Base-by-base conservation (phyloP, 2,113 vertebrate species). In the Pachypanchax playfairii region DNA sequence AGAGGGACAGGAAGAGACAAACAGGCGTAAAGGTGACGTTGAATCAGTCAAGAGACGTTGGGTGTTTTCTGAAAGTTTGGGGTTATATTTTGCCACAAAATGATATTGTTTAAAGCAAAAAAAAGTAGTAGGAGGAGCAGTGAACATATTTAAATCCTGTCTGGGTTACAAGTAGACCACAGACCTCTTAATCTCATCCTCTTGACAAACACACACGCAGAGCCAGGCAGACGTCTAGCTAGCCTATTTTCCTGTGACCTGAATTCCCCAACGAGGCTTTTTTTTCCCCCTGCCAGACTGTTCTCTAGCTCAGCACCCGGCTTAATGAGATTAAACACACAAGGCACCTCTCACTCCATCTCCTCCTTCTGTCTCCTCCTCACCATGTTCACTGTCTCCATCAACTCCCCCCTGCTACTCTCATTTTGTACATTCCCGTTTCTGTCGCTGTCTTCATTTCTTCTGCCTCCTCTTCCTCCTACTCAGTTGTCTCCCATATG, bases 201-300 rank as follows among this genome's bases (percentile, higher is more conserved):
- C 87, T 87, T 87, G 81, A 85, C 82, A 88, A 82, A 87, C 79
- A 88, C 62, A 81, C 79, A 86, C 80, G 70, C 77, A 68, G 73
- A 77, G 78, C 83, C 72, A 77, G 84, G 85, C 90, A 90, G 89
- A 90, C 84, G 85, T 91, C 89, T 91, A 83, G 87, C 87, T 90
- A 87, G 84, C 87, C 85, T 89, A 91, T 91, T 92, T 92, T 87
- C 90, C 91, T 91, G 80, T 91, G 90, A 92, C 90, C 91, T 88
- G 85, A 90, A 90, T 92, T 91, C 89, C 88, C 90, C 54, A 77
- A 73, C 84, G 85, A 89, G 88, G 88, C 85, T 73, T 89, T 87
- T 89, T n/a, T 81, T 77, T 75, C 28, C n/a, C 46, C 66, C 63
- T 87, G 74, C 80, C 74, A 78, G 85, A 84, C 87, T 91, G 90